Evolutionary conservation across 1,140 invertebrate species (phyloP).

Genomic region (Lanistes nyassanus): DNA sequence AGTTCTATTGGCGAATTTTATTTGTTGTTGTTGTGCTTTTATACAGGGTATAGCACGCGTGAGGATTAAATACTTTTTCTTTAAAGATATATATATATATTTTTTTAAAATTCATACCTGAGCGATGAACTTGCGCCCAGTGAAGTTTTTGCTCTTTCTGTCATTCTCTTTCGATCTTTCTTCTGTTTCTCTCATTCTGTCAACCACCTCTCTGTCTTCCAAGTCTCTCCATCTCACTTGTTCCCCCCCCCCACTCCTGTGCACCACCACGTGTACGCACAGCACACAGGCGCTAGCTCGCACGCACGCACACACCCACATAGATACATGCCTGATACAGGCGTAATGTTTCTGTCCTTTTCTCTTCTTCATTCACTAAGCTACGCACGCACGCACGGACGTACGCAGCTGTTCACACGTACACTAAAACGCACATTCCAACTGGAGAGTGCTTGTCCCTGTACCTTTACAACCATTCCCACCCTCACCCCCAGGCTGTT

Average conservation of each 20-base stretch:
- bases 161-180: background rate
- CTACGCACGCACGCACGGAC: slow-evolving; percentile 8
- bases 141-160: background rate
- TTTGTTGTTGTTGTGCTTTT: too few relatives aligned
- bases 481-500: background rate
- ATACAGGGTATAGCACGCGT: too few relatives aligned
- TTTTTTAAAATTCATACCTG: too few relatives aligned
- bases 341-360: background rate
- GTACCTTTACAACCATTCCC: background rate
- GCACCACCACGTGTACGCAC: background rate
- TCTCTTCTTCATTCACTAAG: background rate
- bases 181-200: background rate
- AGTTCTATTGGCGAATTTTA: too few relatives aligned
- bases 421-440: background rate
- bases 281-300: background rate
- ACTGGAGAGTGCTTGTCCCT: background rate
- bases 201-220: background rate
- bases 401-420: background rate
- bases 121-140: background rate
- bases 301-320: background rate
- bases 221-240: background rate
- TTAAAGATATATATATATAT: too few relatives aligned
- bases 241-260: background rate
- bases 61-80: too few relatives aligned
- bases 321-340: slow-evolving; percentile 3